phyloP scores from a whole-genome alignment of 2,113 vertebrate species.

The Urocynchramus pylzowi region DNA sequence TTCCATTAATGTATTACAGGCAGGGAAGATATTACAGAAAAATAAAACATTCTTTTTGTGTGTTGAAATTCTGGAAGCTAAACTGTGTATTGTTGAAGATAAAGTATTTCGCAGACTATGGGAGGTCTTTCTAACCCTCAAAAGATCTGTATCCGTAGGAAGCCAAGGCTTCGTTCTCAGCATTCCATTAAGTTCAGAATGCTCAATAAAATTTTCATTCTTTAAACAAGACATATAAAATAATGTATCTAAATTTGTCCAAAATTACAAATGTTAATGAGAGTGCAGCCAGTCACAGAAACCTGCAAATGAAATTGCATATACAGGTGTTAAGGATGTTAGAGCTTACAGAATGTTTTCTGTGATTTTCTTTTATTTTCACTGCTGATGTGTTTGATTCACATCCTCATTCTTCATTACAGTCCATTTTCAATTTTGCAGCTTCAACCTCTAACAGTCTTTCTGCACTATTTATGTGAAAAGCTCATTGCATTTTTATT shows the following conservation, averaged over 20 bases:
- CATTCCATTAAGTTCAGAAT: neutral
- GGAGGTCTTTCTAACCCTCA: neutral
- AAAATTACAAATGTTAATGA: neutral
- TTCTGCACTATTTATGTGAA: conserved; percentile 3
- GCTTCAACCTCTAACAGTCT: neutral
- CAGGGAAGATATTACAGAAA: neutral
- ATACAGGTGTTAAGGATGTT: neutral
- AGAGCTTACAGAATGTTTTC: neutral
- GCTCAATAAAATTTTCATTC: neutral
- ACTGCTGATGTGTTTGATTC: neutral
- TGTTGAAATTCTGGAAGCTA: neutral
- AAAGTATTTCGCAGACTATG: neutral
- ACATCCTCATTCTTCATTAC: neutral
- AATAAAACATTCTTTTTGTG: neutral
- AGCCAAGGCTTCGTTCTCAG: neutral
- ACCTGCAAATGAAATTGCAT: neutral
- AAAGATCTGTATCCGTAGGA: neutral
- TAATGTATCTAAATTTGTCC: neutral
- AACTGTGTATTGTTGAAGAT: neutral
- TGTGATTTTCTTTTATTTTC: neutral
- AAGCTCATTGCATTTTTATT: conserved; percentile 25
- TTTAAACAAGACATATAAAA: neutral
- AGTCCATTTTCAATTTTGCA: conserved; percentile 19
- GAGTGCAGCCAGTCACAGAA: neutral
- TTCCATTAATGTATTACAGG: neutral